Conservation (phyloP, 2,888 invertebrate species). For the Eugnorisma glareosa region DNA sequence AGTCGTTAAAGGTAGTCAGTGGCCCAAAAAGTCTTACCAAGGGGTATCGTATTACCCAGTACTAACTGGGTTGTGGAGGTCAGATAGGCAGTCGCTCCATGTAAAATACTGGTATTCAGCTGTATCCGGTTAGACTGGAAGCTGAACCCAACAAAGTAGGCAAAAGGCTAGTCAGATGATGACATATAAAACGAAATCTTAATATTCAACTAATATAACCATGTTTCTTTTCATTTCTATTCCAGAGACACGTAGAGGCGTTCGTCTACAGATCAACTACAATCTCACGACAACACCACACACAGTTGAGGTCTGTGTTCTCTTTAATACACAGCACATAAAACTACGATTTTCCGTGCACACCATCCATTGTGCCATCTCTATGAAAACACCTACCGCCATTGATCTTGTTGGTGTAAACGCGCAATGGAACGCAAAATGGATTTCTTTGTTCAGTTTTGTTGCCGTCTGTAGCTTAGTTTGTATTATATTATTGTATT, state of each 20-base stretch:
- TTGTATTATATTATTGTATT: constrained; percentile 51
- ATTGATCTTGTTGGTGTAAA: constrained; percentile 22
- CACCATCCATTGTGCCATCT: constrained; percentile 47
- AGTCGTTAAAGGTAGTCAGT: too few species aligned
- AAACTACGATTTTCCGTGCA: constrained; percentile 33
- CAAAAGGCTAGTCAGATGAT: too few species aligned
- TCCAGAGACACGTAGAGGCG: constrained; percentile 68
- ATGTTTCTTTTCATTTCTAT: constrained; percentile 23
- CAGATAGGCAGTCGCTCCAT: too few species aligned
- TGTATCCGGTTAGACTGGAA: too few species aligned
- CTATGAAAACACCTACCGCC: constrained; percentile 13
- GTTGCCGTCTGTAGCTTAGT: constrained; percentile 48
- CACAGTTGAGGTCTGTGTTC: constrained; percentile 51
- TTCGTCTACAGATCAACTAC: constrained; percentile 26
- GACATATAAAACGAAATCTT: not conserved
- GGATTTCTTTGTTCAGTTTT: constrained; percentile 28
- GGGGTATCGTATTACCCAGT: too few species aligned
- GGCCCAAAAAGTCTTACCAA: too few species aligned
- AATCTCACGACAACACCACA: constrained; percentile 49
- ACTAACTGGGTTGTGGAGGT: too few species aligned
- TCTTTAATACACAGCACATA: constrained; percentile 21
- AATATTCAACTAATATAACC: not conserved
- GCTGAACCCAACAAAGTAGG: too few species aligned
- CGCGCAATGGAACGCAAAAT: constrained; percentile 48
- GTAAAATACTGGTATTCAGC: too few species aligned